Evolutionary conservation across 2,888 invertebrate genomes (phyloP).

Genomic region (Tanypteryx hageni): DNA sequence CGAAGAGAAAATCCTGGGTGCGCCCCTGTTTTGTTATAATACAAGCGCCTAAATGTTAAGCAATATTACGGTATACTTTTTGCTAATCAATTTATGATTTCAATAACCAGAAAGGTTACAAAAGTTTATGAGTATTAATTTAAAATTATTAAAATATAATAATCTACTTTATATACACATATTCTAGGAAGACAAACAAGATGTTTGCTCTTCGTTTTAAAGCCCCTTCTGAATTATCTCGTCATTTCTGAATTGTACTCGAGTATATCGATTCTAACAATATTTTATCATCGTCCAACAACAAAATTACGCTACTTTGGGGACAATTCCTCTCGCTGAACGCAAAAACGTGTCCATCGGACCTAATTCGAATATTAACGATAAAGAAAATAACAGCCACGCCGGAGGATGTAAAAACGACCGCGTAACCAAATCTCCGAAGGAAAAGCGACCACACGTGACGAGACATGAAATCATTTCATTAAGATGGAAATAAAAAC

Average conservation of each 20-base stretch:
- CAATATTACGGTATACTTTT: no score
- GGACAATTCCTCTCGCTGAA: neutral
- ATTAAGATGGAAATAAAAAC: slow-evolving; percentile 61
- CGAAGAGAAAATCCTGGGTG: no score
- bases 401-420: neutral
- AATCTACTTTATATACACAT: neutral
- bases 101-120: no score
- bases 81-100: no score
- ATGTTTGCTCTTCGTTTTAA: no score
- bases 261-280: neutral
- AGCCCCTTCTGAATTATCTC: neutral
- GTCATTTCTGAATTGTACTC: neutral
- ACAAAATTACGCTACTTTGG: no score
- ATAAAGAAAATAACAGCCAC: neutral
- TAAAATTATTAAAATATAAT: no score
- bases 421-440: neutral
- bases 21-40: no score
- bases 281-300: neutral
- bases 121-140: no score
- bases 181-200: neutral
- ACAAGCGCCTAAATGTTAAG: no score
- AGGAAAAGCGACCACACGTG: slow-evolving; percentile 41
- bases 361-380: neutral
- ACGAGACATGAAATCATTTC: slow-evolving; percentile 60
- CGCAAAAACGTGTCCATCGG: neutral